Evolutionary conservation across 2,113 vertebrate species (phyloP), one percentile per base, ranked within the genome.

Genomic region (Gopherus evgoodei): DNA sequence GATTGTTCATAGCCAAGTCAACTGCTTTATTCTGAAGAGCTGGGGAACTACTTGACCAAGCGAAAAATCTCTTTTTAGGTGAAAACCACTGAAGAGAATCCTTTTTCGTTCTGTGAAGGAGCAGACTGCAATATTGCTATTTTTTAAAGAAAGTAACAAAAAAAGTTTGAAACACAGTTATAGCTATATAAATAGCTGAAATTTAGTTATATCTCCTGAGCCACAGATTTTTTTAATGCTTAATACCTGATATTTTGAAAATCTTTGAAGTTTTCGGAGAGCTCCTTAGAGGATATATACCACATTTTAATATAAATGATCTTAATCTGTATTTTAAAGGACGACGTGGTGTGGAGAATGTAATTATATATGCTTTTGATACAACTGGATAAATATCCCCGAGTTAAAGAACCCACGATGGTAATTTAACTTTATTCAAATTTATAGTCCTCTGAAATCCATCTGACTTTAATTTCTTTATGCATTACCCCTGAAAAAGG

Each of bases 41-140:
- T 91, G 89, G 81, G 95, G 97, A 97, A 94, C 31, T 22, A 47
- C 92, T 96, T 93, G 96, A 53, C 75, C 6, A 6, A 92, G 93
- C 87, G 90, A 82, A 47, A 91, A 95, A 93, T 47, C 93, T 52
- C 93, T 84, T 92, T 65, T 57, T 78, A 91, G 93, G 86, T 93
- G 88, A 87, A 5, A 1, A 44, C 78, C 21, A 1, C 86, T 91
- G 88, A 83, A 86, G 83, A 93, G 75, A 82, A 93, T 90, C 44
- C 90, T 53, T 94, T 93, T 93, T 76, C 95, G 72, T 93, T 72
- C 90, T 87, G 94, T 0, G 1, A 4, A 88, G 81, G 72, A 92
- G 19, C 84, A 87, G 90, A 83, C 91, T 88, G 83, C 94, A 93
- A 56, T 81, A 65, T 86, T 97, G 90, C 72, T 87, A 88, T 86